Conservation (phyloP, 2,888 invertebrate species). For the Tinea trinotella region DNA sequence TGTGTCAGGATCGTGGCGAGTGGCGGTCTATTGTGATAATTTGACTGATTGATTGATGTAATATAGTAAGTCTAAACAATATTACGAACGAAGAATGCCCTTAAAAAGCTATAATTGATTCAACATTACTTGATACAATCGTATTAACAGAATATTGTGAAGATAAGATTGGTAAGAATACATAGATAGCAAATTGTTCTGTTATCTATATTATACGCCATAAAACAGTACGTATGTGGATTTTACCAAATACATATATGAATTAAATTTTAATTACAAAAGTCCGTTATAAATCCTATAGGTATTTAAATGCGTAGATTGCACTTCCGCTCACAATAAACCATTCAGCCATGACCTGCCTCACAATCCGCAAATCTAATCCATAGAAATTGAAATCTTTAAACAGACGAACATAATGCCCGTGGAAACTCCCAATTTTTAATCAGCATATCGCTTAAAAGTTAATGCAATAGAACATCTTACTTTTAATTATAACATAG, state of each 20-base stretch:
- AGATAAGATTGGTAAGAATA: not conserved
- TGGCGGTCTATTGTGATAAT: too few relatives aligned
- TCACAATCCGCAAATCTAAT: slow-evolving; percentile 36
- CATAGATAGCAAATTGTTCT: not conserved
- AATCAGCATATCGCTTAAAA: not conserved
- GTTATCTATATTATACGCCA: not conserved
- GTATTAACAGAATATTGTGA: not conserved
- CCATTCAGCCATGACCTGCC: slow-evolving; percentile 67
- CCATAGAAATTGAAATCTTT: not conserved
- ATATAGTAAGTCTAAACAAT: too few relatives aligned
- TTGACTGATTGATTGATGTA: too few relatives aligned
- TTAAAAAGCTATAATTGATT: not conserved
- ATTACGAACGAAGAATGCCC: not conserved
- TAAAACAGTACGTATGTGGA: not conserved
- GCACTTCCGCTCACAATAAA: slow-evolving; percentile 62
- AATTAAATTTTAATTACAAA: too few relatives aligned
- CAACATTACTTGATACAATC: not conserved
- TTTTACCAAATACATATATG: too few relatives aligned
- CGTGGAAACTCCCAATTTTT: not conserved
- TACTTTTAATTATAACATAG: not conserved
- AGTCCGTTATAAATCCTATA: too few relatives aligned
- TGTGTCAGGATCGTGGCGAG: too few relatives aligned
- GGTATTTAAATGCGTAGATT: not conserved
- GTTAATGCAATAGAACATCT: not conserved
- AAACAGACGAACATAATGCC: not conserved